Evolutionary conservation across 1,140 invertebrate genomes (phyloP).

Genomic region (Euglossa dilemma): DNA sequence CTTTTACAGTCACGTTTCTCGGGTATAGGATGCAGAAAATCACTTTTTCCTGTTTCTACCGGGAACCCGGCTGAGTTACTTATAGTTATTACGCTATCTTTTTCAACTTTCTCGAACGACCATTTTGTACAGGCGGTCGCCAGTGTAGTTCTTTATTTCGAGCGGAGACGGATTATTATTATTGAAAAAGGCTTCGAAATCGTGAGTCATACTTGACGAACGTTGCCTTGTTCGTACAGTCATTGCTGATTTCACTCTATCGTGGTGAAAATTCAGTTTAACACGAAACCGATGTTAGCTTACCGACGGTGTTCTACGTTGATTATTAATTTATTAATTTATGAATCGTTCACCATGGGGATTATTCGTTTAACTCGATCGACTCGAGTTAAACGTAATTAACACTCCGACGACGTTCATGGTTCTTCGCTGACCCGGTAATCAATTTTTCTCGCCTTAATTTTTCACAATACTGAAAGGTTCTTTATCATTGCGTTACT

Average conservation of each 20-base stretch:
- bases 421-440: too few species aligned
- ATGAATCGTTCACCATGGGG: not conserved
- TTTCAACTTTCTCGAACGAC: not conserved
- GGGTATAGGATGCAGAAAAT: not conserved
- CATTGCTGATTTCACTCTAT: constrained; percentile 53
- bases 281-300: not conserved
- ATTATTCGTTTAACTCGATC: not conserved
- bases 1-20: too few species aligned
- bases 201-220: constrained; percentile 53
- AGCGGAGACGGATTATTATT: constrained; percentile 1
- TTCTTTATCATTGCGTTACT: too few species aligned
- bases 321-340: not conserved
- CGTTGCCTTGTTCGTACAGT: constrained; percentile 35
- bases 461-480: too few species aligned
- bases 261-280: constrained; percentile 24
- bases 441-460: too few species aligned
- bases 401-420: not conserved
- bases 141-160: not conserved
- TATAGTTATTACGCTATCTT: not conserved
- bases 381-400: not conserved
- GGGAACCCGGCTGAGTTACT: not conserved
- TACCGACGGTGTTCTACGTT: too few species aligned
- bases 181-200: constrained; percentile 30
- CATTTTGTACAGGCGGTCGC: not conserved
- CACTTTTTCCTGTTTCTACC: not conserved